A percentile compares a stretch with the other conserved stretches of the same genome.
phyloP scores from a whole-genome alignment of 1,140 invertebrate genomes.

The Meloidogyne hapla region DNA sequence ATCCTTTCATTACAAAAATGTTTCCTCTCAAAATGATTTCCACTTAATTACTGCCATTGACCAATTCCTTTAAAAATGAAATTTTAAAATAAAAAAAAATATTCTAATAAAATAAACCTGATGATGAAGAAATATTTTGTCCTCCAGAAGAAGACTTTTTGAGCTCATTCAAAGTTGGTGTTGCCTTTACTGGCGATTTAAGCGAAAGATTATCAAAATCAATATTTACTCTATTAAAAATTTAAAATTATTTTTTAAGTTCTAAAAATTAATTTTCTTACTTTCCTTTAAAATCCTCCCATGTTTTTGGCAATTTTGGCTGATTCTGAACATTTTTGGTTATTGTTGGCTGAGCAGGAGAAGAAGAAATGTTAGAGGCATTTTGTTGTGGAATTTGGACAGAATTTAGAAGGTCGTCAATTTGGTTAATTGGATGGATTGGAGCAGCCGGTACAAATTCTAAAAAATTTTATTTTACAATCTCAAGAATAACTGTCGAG shows the following conservation, averaged over 20 bases:
- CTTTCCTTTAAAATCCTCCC: constrained; percentile 39
- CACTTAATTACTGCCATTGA: not conserved
- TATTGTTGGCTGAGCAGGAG: not conserved
- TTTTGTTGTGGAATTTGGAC: constrained; percentile 5
- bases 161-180: constrained; percentile 35
- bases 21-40: too few species aligned
- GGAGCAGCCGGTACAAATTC: not conserved
- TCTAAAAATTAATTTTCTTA: not conserved
- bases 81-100: not conserved
- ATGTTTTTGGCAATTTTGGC: constrained; percentile 25
- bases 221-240: constrained; percentile 35
- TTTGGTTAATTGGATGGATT: not conserved
- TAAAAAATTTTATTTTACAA: not conserved
- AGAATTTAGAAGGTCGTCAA: not conserved
- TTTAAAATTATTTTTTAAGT: not conserved
- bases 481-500: too few species aligned
- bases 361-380: not conserved
- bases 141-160: constrained; percentile 20
- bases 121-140: constrained; percentile 6
- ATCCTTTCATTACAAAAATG: too few species aligned
- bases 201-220: constrained; percentile 40
- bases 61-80: not conserved
- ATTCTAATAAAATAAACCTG: not conserved
- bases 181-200: constrained; percentile 31
- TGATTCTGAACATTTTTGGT: not conserved